A percentile compares a stretch with the other conserved stretches of the same genome.
These are phyloP conservation scores for Serripes groenlandicus DNA, from an alignment of 2,888 invertebrate species.

Conservation along the genomic window DNA sequence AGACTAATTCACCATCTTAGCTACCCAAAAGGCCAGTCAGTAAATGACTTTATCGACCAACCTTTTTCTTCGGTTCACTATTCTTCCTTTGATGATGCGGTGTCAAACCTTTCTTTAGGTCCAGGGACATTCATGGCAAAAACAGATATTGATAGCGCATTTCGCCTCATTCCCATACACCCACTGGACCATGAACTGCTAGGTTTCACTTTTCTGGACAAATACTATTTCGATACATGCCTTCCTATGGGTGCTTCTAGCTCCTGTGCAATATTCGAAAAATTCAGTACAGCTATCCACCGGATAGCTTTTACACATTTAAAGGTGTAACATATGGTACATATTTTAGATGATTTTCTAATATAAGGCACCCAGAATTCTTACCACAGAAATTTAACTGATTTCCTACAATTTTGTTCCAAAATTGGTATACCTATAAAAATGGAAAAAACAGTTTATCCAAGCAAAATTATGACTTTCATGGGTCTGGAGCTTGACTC, in stretches of 20 bases:
- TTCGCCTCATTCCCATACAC: slow-evolving; percentile 37
- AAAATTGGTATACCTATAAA: slow-evolving; percentile 38
- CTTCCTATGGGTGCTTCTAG: slow-evolving; percentile 40
- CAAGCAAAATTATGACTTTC: slow-evolving; percentile 22
- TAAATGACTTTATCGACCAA: slow-evolving; percentile 51
- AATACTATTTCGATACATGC: slow-evolving; percentile 42
- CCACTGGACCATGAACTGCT: slow-evolving; percentile 43
- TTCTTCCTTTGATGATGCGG: slow-evolving; percentile 47
- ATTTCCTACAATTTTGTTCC: no score
- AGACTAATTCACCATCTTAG: slow-evolving; percentile 58
- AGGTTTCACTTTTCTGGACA: slow-evolving; percentile 20
- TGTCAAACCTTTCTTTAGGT: not conserved
- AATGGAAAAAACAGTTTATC: slow-evolving; percentile 32
- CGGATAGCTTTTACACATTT: slow-evolving; percentile 11
- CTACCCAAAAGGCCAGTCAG: slow-evolving; percentile 31
- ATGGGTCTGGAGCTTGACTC: slow-evolving; percentile 55
- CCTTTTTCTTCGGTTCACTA: slow-evolving; percentile 28
- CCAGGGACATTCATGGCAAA: slow-evolving; percentile 31
- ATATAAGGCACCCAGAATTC: no score
- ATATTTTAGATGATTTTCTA: slow-evolving; percentile 51
- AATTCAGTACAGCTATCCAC: slow-evolving; percentile 19
- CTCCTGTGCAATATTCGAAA: slow-evolving; percentile 44
- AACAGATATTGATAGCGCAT: slow-evolving; percentile 50
- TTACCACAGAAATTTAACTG: no score
- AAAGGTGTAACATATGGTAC: slow-evolving; percentile 1